These are phyloP conservation scores for Atta texana DNA, from an alignment of 1,140 invertebrate genomes.

Conservation along the genomic window DNA sequence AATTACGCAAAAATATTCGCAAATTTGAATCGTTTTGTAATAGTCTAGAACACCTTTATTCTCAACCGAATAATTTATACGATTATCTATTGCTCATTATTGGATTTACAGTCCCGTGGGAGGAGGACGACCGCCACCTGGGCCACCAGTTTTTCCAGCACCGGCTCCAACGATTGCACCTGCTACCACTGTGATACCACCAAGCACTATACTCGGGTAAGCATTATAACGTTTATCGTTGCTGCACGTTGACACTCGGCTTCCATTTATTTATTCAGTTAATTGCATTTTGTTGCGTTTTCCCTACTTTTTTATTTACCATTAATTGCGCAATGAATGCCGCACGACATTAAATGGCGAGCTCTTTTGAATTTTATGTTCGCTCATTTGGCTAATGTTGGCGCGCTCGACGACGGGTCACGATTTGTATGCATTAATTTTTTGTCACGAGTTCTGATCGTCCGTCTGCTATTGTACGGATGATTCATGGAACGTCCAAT, in stretches of 20 bases:
- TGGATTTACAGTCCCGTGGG: constrained; percentile 80
- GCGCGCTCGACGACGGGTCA: constrained; percentile 18
- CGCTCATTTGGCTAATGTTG: constrained; percentile 31
- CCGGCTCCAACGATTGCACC: constrained; percentile 81
- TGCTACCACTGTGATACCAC: constrained; percentile 78
- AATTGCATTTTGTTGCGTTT: constrained; percentile 38
- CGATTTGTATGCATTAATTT: constrained; percentile 24
- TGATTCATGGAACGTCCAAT: constrained; percentile 11
- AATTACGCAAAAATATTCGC: not conserved
- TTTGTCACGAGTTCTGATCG: not conserved
- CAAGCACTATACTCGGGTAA: constrained; percentile 82
- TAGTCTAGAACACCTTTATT: not conserved
- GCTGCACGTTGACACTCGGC: constrained; percentile 11
- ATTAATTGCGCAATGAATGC: constrained; percentile 29
- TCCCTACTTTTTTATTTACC: not conserved
- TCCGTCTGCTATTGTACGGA: not conserved
- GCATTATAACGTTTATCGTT: constrained; percentile 33
- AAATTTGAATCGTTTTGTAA: not conserved
- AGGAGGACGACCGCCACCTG: constrained; percentile 84
- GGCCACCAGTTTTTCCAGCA: constrained; percentile 85
- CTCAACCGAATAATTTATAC: constrained; percentile 26
- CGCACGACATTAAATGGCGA: constrained; percentile 10
- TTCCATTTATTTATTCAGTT: constrained; percentile 46
- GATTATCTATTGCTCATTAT: constrained; percentile 56
- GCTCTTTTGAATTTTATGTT: not conserved